A percentile compares a stretch with the other conserved stretches of the same genome.
These are phyloP conservation scores for Propsilocerus akamusi DNA, from an alignment of 1,140 invertebrate species.

Conservation along the genomic window DNA sequence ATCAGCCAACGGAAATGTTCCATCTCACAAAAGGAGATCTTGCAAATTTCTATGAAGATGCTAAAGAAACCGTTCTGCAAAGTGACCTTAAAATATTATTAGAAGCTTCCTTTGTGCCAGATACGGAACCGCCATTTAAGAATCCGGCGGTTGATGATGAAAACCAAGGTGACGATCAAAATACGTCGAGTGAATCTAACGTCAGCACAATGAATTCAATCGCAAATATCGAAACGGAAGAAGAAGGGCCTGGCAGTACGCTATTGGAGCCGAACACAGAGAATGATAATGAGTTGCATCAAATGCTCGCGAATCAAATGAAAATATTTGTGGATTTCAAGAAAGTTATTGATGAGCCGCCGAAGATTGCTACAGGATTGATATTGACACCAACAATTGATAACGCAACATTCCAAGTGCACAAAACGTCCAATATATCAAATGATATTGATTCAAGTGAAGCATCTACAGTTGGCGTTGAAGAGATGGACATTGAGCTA, in stretches of 20 bases:
- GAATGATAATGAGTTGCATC: background rate
- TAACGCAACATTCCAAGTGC: background rate
- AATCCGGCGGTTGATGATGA: background rate
- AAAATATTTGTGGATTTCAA: background rate
- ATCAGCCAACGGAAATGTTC: slow-evolving; percentile 8
- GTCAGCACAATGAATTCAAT: background rate
- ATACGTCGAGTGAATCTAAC: background rate
- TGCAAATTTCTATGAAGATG: slow-evolving; percentile 11
- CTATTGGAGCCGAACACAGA: background rate
- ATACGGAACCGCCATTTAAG: background rate
- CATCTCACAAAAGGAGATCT: slow-evolving; percentile 11
- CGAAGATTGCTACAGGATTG: background rate
- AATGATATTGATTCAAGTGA: background rate
- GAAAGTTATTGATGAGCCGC: background rate
- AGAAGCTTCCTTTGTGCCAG: background rate
- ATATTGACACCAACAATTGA: background rate
- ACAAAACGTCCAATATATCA: background rate
- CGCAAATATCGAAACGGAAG: slow-evolving; percentile 1
- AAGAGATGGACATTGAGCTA: background rate
- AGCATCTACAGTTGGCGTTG: background rate
- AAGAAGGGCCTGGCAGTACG: background rate
- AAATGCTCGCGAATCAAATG: background rate
- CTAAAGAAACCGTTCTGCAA: slow-evolving; percentile 9
- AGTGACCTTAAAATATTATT: background rate
- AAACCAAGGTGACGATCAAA: background rate